phyloP scores from a whole-genome alignment of 2,797 vertebrate species.

The Scleropages formosus region DNA sequence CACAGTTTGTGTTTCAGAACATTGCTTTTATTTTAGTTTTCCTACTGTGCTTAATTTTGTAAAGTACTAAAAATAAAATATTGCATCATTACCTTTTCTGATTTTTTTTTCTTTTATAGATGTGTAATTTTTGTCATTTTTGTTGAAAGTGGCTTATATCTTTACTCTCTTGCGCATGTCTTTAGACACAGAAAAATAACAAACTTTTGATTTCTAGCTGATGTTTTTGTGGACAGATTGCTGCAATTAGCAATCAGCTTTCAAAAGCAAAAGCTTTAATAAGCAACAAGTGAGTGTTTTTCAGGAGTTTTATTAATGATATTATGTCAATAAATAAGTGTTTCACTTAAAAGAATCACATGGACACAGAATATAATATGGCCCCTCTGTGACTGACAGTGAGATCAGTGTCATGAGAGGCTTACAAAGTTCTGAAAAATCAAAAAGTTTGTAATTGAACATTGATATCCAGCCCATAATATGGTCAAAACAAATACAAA shows the following conservation, averaged over 20 bases:
- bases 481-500: constrained; percentile 16
- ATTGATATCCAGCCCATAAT: constrained; percentile 43
- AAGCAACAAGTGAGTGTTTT: constrained; percentile 40
- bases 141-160: constrained; percentile 69
- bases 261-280: constrained; percentile 34
- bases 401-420: constrained; percentile 43
- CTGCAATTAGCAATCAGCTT: constrained; percentile 57
- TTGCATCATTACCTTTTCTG: constrained; percentile 76
- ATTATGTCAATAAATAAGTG: constrained; percentile 35
- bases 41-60: constrained; percentile 18
- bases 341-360: constrained; percentile 39
- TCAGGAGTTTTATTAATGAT: constrained; percentile 37
- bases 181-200: too few relatives aligned
- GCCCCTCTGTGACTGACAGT: constrained; percentile 29
- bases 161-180: constrained; percentile 76
- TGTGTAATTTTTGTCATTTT: constrained; percentile 70
- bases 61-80: constrained; percentile 54
- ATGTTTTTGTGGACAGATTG: constrained; percentile 54
- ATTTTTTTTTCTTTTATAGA: constrained; percentile 76
- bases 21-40: constrained; percentile 17
- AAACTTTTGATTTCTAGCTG: too few relatives aligned
- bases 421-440: constrained; percentile 60
- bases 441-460: constrained; percentile 58
- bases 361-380: too few relatives aligned
- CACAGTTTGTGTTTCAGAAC: constrained; percentile 4